Conservation (phyloP, 2,888 invertebrate genomes). For the Philaethria dido region DNA sequence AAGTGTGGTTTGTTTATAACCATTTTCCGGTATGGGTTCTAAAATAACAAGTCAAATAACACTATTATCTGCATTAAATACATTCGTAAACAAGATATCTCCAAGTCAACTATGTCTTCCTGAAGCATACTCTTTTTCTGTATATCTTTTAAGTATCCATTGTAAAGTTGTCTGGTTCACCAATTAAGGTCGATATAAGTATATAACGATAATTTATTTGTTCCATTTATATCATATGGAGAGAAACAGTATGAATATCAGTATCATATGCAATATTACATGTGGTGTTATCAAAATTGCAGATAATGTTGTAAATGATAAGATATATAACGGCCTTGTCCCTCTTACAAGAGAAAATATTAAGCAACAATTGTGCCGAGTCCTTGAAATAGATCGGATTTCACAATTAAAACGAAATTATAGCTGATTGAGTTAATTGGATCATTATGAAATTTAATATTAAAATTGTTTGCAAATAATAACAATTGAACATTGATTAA, state of each 20-base stretch:
- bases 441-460: background rate
- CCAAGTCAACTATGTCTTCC: too few relatives aligned
- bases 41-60: too few relatives aligned
- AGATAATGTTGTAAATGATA: constrained; percentile 32
- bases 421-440: constrained; percentile 4
- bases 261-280: background rate
- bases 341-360: constrained; percentile 40
- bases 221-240: too few relatives aligned
- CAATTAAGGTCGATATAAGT: background rate
- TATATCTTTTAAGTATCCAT: too few relatives aligned
- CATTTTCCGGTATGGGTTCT: too few relatives aligned
- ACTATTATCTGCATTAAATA: too few relatives aligned
- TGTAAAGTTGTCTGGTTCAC: too few relatives aligned
- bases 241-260: background rate
- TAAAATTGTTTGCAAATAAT: background rate
- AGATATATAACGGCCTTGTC: constrained; percentile 42
- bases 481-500: background rate
- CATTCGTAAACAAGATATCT: too few relatives aligned
- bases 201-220: background rate
- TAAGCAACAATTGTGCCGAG: constrained; percentile 44
- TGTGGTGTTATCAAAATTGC: constrained; percentile 7
- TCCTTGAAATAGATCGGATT: constrained; percentile 38
- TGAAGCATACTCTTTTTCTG: too few relatives aligned
- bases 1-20: too few relatives aligned
- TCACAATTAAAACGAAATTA: constrained; percentile 29